Conservation (phyloP, 2,888 invertebrate species). For the Exephanes ischioxanthus region DNA sequence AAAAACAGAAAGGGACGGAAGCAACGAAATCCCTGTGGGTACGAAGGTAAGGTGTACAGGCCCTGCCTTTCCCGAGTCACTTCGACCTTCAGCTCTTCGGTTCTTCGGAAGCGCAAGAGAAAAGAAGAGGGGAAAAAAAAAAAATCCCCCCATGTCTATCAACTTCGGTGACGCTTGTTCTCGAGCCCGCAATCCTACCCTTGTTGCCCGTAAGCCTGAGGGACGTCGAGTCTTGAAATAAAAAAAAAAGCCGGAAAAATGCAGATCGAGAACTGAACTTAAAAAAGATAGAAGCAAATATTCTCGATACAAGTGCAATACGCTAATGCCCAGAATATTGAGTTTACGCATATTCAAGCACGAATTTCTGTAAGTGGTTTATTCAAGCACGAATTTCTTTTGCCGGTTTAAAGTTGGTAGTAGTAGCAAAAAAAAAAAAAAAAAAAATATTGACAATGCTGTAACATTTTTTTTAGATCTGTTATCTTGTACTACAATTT, state of each 20-base stretch:
- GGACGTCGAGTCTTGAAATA: not conserved
- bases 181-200: not conserved
- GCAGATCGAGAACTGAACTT: not conserved
- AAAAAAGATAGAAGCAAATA: too few species aligned
- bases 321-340: too few species aligned
- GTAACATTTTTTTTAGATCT: too few species aligned
- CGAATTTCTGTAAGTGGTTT: not conserved
- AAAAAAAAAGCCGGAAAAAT: not conserved
- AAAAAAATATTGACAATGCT: too few species aligned
- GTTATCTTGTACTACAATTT: too few species aligned
- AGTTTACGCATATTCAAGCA: not conserved
- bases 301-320: too few species aligned
- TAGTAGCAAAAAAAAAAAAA: too few species aligned
- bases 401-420: too few species aligned
- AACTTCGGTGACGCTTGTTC: conserved; percentile 23
- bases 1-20: conserved; percentile 21
- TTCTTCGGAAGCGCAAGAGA: conserved; percentile 27
- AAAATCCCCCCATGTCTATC: conserved; percentile 3
- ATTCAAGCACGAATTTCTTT: not conserved
- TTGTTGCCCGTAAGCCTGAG: not conserved
- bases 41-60: conserved; percentile 3
- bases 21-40: conserved; percentile 31
- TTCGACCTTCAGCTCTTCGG: conserved; percentile 24
- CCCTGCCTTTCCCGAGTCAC: conserved; percentile 3
- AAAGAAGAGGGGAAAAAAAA: conserved; percentile 3